Percentiles rank a stretch among this genome's conserved stretches.
Evolutionary conservation across 64 coral and sea anemone species (phyloP).

Genomic region (Trachythela sp.): DNA sequence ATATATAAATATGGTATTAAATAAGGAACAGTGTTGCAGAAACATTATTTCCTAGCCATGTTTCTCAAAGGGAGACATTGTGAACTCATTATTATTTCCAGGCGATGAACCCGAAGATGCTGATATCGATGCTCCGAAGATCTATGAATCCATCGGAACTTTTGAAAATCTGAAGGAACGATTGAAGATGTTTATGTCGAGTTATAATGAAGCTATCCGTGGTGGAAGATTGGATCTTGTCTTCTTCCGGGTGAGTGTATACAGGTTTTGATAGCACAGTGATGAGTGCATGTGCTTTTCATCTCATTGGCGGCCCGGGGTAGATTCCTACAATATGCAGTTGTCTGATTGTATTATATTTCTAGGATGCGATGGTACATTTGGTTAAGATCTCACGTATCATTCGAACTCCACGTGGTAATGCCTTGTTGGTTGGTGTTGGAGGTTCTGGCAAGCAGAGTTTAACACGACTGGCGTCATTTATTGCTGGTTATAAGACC

Average conservation of each 20-base stretch:
- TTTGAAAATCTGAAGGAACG: slow-evolving; percentile 74
- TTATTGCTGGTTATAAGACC: slow-evolving; percentile 89
- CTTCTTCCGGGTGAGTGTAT: slow-evolving; percentile 88
- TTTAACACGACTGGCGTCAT: slow-evolving; percentile 85
- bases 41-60: no score
- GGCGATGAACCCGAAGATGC: slow-evolving; percentile 90
- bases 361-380: slow-evolving; percentile 90
- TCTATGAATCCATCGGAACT: slow-evolving; percentile 65
- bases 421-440: slow-evolving; percentile 88
- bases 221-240: slow-evolving; percentile 91
- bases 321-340: no score
- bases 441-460: slow-evolving; percentile 98
- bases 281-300: no score
- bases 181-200: slow-evolving; percentile 53
- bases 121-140: slow-evolving; percentile 80
- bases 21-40: no score
- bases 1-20: no score
- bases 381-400: slow-evolving; percentile 93
- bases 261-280: no score
- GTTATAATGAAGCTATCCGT: slow-evolving; percentile 83
- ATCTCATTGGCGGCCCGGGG: no score
- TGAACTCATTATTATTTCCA: neutral
- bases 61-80: no score
- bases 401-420: slow-evolving; percentile 94
- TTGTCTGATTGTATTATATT: neutral